Conservation (phyloP, 2,888 invertebrate genomes). For the Lamellibrachia satsuma region DNA sequence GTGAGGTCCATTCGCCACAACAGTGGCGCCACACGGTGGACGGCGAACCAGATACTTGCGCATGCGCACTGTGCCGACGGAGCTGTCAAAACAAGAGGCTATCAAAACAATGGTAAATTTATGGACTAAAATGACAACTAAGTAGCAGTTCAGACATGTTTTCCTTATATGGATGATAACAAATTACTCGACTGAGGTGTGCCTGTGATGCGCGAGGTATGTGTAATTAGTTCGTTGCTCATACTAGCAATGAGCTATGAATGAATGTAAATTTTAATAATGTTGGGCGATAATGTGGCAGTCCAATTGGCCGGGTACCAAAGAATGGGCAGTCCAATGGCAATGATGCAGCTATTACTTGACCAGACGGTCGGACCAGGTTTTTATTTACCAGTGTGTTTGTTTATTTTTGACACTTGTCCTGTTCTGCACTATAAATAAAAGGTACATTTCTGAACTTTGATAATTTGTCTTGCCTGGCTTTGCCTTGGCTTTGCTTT, state of each 20-base stretch:
- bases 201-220: background rate
- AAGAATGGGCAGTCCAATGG: no score
- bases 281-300: background rate
- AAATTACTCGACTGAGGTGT: background rate
- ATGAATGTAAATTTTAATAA: background rate
- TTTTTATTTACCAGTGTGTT: no score
- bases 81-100: background rate
- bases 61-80: background rate
- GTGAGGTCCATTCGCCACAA: no score
- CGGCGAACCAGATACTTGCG: background rate
- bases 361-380: no score
- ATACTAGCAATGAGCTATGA: background rate
- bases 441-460: no score
- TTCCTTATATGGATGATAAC: background rate
- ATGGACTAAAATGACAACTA: background rate
- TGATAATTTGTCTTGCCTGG: no score
- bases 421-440: no score
- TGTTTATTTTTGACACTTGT: no score
- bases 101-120: background rate
- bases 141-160: background rate
- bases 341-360: no score
- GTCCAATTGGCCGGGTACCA: no score
- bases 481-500: no score
- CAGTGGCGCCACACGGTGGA: background rate
- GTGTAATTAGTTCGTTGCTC: background rate